These are phyloP conservation scores for Zosterops japonicus DNA, from an alignment of 2,113 vertebrate genomes.

Conservation along the genomic window DNA sequence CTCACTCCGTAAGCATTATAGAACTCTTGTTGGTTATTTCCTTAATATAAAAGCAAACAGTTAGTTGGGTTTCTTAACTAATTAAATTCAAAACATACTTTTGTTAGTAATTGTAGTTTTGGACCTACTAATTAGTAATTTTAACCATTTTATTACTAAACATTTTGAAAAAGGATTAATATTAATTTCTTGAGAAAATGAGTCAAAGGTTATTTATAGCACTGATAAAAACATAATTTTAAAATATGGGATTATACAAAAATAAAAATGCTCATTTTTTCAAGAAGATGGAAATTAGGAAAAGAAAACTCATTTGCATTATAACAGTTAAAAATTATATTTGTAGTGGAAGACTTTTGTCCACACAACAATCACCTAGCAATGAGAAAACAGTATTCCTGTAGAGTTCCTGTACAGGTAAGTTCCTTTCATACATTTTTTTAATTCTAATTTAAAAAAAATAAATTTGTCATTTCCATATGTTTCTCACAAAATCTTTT, in stretches of 20 bases:
- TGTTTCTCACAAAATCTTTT: neutral
- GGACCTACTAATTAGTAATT: neutral
- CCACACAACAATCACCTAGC: neutral
- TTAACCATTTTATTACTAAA: neutral
- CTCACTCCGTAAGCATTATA: constrained; percentile 69
- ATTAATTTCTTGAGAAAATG: neutral
- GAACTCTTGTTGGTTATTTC: constrained; percentile 75
- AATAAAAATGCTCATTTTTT: neutral
- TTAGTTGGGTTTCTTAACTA: constrained; percentile 54
- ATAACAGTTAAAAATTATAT: neutral
- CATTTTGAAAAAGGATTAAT: neutral
- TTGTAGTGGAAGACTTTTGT: neutral
- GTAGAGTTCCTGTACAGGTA: neutral
- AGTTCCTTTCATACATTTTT: neutral
- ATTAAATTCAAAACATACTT: constrained; percentile 10
- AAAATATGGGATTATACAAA: neutral
- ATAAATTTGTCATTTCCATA: neutral
- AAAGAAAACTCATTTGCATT: neutral
- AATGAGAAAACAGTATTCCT: neutral
- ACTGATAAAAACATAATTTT: neutral
- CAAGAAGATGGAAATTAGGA: neutral
- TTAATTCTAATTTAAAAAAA: neutral
- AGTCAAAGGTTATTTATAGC: neutral
- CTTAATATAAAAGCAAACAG: constrained; percentile 73
- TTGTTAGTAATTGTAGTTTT: neutral